Base-by-base conservation (phyloP, 2,797 vertebrate species). In the Ptychobarbus kaznakovi region DNA sequence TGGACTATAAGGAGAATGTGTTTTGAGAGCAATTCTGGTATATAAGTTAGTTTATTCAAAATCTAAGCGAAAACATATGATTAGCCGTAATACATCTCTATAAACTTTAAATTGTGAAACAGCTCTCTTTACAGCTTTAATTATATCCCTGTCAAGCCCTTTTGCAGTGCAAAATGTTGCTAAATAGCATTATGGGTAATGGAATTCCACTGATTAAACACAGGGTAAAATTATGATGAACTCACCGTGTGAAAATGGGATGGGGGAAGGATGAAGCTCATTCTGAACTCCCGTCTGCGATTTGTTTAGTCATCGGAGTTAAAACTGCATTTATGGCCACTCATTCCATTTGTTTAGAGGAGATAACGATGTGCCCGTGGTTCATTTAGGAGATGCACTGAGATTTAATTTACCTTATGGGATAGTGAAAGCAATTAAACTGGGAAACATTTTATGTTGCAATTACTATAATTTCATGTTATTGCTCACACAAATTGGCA, bases 361-460 rank as follows among this genome's bases (percentile, higher is more conserved):
- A 82, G 85, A 77, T 86, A 77, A 80, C 20, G 44, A 79, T 68
- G 25, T 28, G 73, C 81, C 66, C 44, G 63, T 63, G 28, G 73
- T 83, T 86, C 66, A 81, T 87, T 87, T 61, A 82, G 75, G 53
- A 88, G 75, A 89, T 88, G 86, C 84, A 70, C 63, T 15, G 53
- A 74, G 53, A 80, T 86, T 88, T 82, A 69, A 87, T 86, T 77
- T 75, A 81, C 79, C 72, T 83, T 78, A 66, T 80, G 40, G 75
- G 85, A 88, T 51, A 78, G 79, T 78, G 82, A 81, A 44, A 73
- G 81, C 85, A 85, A 86, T 88, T 82, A 82, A 84, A 88, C 40
- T 38, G 44, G 72, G 69, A 74, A 84, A 87, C 83, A 83, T 76
- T 86, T 88, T 81, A 75, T 69, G 68, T 49, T 42, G 76, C 46